Evolutionary conservation across 2,113 vertebrate genomes (phyloP).

Genomic region (Pagrus major): DNA sequence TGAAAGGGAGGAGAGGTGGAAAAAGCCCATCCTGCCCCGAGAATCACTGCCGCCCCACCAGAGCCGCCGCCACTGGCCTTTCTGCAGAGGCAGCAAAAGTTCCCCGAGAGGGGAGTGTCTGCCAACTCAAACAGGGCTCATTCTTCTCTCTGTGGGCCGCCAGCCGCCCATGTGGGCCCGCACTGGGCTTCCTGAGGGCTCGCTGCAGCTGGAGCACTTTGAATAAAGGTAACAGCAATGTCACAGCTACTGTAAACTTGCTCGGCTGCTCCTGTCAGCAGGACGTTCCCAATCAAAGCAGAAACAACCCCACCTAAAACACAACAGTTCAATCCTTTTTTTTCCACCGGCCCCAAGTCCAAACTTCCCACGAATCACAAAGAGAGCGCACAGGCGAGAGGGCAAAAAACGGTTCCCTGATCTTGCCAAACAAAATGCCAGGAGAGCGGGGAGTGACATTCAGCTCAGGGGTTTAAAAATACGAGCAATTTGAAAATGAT

Average conservation of each 20-base stretch:
- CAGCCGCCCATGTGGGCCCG: conserved; percentile 90
- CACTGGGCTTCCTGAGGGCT: conserved; percentile 95
- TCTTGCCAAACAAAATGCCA: conserved; percentile 81
- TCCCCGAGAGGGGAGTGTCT: conserved; percentile 89
- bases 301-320: conserved; percentile 79
- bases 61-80: conserved; percentile 88
- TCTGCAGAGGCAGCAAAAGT: conserved; percentile 97
- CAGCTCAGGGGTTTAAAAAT: conserved; percentile 75
- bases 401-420: conserved; percentile 71
- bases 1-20: conserved; percentile 96
- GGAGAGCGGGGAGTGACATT: conserved; percentile 79
- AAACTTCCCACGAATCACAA: conserved; percentile 81
- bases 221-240: conserved; percentile 92
- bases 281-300: conserved; percentile 88
- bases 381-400: conserved; percentile 69
- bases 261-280: conserved; percentile 87
- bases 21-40: conserved; percentile 94
- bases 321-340: conserved; percentile 47
- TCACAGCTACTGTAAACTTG: conserved; percentile 95
- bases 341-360: conserved; percentile 48
- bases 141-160: conserved; percentile 89
- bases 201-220: conserved; percentile 91
- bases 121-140: conserved; percentile 96
- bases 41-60: conserved; percentile 87
- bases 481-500: conserved; percentile 82